Base-by-base conservation (phyloP, 2,797 vertebrate genomes). In the Nyctalus aviator region DNA sequence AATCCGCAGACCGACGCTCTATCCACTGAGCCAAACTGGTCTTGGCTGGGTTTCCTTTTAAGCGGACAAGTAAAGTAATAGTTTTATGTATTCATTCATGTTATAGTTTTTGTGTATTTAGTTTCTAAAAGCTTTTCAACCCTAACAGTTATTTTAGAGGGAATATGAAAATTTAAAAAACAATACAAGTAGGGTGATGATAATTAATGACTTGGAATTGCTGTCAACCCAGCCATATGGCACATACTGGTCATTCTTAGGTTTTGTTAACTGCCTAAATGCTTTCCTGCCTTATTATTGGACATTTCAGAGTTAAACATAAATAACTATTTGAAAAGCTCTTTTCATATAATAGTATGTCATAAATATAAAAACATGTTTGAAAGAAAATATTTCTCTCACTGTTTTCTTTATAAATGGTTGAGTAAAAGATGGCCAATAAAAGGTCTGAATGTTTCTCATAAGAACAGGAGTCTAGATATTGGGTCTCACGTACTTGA, bases 361-460 rank as follows among this genome's bases (percentile, higher is more conserved):
- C 41, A 27, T 71, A 86, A 62, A 79, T 77, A 84, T 6, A 46
- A 76, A 95, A 92, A 88, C 13, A 25, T 57, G 7, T 76, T 93
- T 88, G 41, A 50, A 68, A 55, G 72, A 64, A 55, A 77, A 48
- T 9, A 21, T 78, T 55, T 72, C 12, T 76, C 6, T 53, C 14
- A n/a, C 27, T 10, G 23, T 30, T 84, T 89, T 94, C 83, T 83
- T 84, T 88, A 57, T 95, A 86, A 91, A 77, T 81, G n/a, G 6
- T 71, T 94, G 72, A 88, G 46, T 84, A 21, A 77, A 83, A 84
- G 46, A 18, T 88, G 32, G 14, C 13, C 69, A 81, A 0, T 83
- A 21, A 27, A 87, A 91, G 27, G 3, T 59, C n/a, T 78, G 9
- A 88, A 35, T 91, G 62, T 91, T 93, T 90, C 76, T 88, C 44